These are phyloP conservation scores for Euplagia quadripunctaria DNA, from an alignment of 2,888 invertebrate species.

Conservation along the genomic window DNA sequence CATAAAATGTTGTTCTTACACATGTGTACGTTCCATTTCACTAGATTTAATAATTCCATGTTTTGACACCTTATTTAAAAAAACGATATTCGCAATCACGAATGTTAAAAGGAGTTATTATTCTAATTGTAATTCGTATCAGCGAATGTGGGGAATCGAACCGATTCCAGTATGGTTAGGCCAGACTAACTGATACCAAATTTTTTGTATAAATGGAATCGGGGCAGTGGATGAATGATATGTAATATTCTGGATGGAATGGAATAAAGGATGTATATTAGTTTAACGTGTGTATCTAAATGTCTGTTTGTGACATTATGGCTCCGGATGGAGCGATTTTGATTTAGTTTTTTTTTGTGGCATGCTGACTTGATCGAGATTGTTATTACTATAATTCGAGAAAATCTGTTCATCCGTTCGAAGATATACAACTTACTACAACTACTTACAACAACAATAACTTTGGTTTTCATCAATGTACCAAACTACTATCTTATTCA, in stretches of 20 bases:
- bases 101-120: neutral
- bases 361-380: too few species aligned
- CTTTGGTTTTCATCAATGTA: neutral
- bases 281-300: too few species aligned
- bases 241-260: too few species aligned
- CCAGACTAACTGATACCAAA: neutral
- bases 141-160: neutral
- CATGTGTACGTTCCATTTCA: too few species aligned
- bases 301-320: too few species aligned
- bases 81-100: neutral
- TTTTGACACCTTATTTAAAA: neutral
- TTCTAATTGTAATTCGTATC: neutral
- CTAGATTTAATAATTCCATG: neutral
- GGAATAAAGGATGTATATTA: too few species aligned
- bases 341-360: too few species aligned
- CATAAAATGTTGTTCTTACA: too few species aligned
- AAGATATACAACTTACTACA: neutral
- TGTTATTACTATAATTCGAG: neutral
- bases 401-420: neutral
- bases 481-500: neutral
- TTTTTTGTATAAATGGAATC: neutral
- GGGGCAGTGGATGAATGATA: neutral
- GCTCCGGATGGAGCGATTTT: too few species aligned
- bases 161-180: neutral
- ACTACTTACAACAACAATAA: too few species aligned